Evolutionary conservation across 2,797 vertebrate species (phyloP).

Genomic region (Morelia viridis): DNA sequence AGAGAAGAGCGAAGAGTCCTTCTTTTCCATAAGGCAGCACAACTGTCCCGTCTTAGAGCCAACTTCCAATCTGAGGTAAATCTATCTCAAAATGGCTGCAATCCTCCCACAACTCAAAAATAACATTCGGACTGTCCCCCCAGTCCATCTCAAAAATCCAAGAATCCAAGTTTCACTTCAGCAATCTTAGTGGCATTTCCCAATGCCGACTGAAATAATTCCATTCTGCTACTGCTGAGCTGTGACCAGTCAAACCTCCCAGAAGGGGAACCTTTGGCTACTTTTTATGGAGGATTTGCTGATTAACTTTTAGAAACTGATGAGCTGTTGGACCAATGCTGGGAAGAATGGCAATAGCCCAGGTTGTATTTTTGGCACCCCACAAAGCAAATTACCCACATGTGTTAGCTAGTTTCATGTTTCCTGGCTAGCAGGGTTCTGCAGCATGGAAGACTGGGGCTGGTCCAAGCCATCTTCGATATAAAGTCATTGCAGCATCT

Average conservation of each 20-base stretch:
- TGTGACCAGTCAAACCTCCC: background rate
- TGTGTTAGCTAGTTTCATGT: background rate
- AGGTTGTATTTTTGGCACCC: background rate
- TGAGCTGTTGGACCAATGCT: background rate
- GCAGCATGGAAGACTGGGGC: background rate
- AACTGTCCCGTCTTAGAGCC: background rate
- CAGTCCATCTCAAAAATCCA: background rate
- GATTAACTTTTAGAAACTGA: background rate
- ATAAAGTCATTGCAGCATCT: background rate
- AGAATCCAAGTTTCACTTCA: background rate
- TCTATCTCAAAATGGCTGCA: background rate
- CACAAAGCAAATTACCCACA: background rate
- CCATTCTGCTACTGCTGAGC: too few species aligned
- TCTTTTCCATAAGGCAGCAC: background rate
- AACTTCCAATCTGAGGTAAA: background rate
- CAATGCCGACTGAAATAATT: background rate
- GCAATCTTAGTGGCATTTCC: background rate
- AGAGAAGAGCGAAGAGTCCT: accelerated
- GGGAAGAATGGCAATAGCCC: background rate
- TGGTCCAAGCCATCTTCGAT: background rate
- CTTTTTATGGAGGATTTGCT: background rate
- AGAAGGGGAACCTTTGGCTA: background rate
- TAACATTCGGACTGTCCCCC: background rate
- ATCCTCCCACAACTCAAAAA: background rate
- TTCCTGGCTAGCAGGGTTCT: background rate